A percentile compares a stretch with the other conserved stretches of the same genome.
Conservation (phyloP, 2,113 vertebrate species). For the Paracanthobrama guichenoti region DNA sequence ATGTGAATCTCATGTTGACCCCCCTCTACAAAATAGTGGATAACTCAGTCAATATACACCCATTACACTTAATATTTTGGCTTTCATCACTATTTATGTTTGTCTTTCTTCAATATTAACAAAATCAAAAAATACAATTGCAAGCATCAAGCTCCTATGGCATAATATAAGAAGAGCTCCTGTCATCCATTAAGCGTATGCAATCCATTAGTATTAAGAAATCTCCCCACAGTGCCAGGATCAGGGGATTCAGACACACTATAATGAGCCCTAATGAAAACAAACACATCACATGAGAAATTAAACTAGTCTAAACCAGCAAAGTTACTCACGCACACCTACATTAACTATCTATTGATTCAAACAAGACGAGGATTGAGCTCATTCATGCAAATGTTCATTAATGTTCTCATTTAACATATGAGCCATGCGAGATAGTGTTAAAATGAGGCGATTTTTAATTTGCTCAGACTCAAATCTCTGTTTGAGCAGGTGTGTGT, state of each 20-base stretch:
- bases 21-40: too few relatives aligned
- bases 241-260: not conserved
- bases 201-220: not conserved
- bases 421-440: not conserved
- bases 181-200: not conserved
- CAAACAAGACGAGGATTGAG: not conserved
- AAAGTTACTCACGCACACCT: constrained; percentile 5
- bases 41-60: too few relatives aligned
- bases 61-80: too few relatives aligned
- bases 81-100: too few relatives aligned
- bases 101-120: too few relatives aligned
- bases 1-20: too few relatives aligned
- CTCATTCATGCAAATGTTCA: constrained; percentile 34
- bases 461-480: not conserved
- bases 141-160: too few relatives aligned
- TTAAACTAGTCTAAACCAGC: not conserved
- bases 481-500: constrained; percentile 57
- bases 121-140: too few relatives aligned
- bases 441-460: not conserved
- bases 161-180: not conserved
- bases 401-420: constrained; percentile 42
- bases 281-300: constrained; percentile 16
- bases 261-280: constrained; percentile 19
- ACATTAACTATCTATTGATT: constrained; percentile 37
- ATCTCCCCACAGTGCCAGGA: not conserved